A percentile compares a stretch with the other conserved stretches of the same genome.
These are phyloP conservation scores for Branchellion lobata DNA, from an alignment of 2,888 invertebrate genomes.

Conservation along the genomic window DNA sequence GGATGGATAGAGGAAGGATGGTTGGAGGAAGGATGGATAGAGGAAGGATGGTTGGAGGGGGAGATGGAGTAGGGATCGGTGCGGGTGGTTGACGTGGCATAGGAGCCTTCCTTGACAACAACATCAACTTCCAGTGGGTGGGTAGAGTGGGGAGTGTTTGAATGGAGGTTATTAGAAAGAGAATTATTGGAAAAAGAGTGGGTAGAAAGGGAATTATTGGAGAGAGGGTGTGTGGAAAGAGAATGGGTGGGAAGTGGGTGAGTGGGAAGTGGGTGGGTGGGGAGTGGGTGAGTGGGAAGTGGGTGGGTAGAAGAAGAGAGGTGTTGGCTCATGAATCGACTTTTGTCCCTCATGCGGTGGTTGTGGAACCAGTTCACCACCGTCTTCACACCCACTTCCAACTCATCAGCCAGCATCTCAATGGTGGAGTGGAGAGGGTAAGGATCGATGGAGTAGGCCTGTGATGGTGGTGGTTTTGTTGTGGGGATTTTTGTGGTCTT, in stretches of 20 bases:
- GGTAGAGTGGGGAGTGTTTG: too few species aligned
- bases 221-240: slow-evolving; percentile 50
- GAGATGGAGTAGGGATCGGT: background rate
- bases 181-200: slow-evolving; percentile 47
- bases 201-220: slow-evolving; percentile 45
- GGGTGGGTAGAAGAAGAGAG: slow-evolving; percentile 56
- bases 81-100: slow-evolving; percentile 50
- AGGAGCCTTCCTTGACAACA: too few species aligned
- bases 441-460: slow-evolving; percentile 92
- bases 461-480: slow-evolving; percentile 49
- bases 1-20: too few species aligned
- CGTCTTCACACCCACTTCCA: slow-evolving; percentile 87
- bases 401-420: slow-evolving; percentile 85
- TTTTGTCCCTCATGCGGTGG: slow-evolving; percentile 92
- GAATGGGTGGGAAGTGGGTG: slow-evolving; percentile 56
- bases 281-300: too few species aligned
- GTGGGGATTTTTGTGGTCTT: background rate
- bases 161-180: slow-evolving; percentile 31
- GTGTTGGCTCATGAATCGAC: slow-evolving; percentile 48
- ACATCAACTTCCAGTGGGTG: too few species aligned
- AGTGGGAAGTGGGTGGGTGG: slow-evolving; percentile 52
- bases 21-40: too few species aligned
- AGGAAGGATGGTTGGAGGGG: too few species aligned
- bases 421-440: slow-evolving; percentile 95
- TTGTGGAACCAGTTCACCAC: slow-evolving; percentile 99